Evolutionary conservation across 2,113 vertebrate genomes (phyloP), one percentile per base, ranked within the genome.

Genomic region (Leucopsar rothschildi): DNA sequence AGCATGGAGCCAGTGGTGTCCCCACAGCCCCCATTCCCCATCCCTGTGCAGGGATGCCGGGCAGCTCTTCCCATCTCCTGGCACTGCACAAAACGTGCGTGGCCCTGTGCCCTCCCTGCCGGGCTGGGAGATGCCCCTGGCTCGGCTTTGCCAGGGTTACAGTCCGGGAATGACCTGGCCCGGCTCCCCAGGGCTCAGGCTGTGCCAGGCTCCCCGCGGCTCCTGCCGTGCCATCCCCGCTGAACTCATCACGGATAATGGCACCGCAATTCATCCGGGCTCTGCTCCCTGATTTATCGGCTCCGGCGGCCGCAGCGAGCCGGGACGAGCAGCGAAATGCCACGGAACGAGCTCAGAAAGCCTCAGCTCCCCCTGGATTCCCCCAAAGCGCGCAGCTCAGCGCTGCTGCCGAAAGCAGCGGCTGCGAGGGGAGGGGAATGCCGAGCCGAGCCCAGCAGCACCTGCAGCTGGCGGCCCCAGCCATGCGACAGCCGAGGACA

Each of bases 291-390:
- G 35, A 49, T 44, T 82, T 53, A 92, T 81, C 13, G 1, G 47
- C 77, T 88, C 81, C 19, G 3, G 64, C 57, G 16, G 61, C 35
- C 0, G 5, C 15, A 4, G 19, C 0, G 8, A 83, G 90, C 18
- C 20, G 2, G 3, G 33, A 9, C 3, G 7, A 86, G 55, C 9
- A 0, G 73, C 0, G 0, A 61, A 65, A 82, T 0, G 6, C 47
- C 68, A 40, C 2, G 0, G 4, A 56, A n/a, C 0, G 3, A 0
- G 5, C 7, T 33, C 2, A 1, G 52, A 2, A 2, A 66, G 49
- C 47, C 86, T 61, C 57, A 3, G 56, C 53, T 64, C 33, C 33
- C 21, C 15, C 13, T 0, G 2, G 15, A 11, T 55, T 8, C 23
- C 40, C 57, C 16, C 17, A 0, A 8, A 25, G 0, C 13, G 37